These are phyloP conservation scores for Cotesia vestalis DNA, from an alignment of 1,140 invertebrate genomes.

Conservation along the genomic window DNA sequence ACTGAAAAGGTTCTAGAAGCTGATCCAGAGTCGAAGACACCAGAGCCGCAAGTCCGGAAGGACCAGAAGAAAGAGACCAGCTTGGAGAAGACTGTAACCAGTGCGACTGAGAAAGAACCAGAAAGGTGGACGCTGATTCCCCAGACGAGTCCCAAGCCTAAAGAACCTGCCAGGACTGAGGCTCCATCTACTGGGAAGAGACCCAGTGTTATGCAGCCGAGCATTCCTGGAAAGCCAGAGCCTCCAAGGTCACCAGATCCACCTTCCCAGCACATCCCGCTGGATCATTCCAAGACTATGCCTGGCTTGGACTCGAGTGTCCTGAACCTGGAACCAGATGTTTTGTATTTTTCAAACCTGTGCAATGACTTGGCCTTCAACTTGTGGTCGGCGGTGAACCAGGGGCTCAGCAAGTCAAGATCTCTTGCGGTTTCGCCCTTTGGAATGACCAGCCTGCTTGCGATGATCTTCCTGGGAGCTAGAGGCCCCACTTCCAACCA, in stretches of 20 bases:
- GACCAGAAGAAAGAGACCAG: slow-evolving; percentile 36
- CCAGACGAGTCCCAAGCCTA: slow-evolving; percentile 42
- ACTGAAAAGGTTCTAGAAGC: no score
- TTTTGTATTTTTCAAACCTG: slow-evolving; percentile 75
- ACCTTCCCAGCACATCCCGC: slow-evolving; percentile 36
- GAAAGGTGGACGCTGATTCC: slow-evolving; percentile 57
- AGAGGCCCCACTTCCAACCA: slow-evolving; percentile 86
- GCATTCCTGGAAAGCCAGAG: slow-evolving; percentile 19
- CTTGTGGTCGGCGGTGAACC: slow-evolving; percentile 78
- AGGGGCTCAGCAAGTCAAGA: slow-evolving; percentile 75
- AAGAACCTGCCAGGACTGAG: no score
- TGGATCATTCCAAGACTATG: slow-evolving; percentile 52
- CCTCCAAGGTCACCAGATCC: slow-evolving; percentile 14
- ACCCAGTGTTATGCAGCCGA: no score
- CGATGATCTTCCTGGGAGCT: slow-evolving; percentile 89
- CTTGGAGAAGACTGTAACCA: slow-evolving; percentile 8
- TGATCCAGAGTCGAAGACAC: not conserved
- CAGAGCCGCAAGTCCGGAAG: slow-evolving; percentile 1
- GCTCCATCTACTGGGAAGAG: no score
- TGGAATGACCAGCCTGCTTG: slow-evolving; percentile 81
- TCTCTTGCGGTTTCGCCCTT: slow-evolving; percentile 87
- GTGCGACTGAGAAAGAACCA: not conserved
- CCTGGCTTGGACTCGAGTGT: slow-evolving; percentile 79
- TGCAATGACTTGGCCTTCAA: slow-evolving; percentile 86
- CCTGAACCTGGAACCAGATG: slow-evolving; percentile 74